Conservation (phyloP, 2,797 vertebrate genomes). For the Tragelaphus eurycerus region DNA sequence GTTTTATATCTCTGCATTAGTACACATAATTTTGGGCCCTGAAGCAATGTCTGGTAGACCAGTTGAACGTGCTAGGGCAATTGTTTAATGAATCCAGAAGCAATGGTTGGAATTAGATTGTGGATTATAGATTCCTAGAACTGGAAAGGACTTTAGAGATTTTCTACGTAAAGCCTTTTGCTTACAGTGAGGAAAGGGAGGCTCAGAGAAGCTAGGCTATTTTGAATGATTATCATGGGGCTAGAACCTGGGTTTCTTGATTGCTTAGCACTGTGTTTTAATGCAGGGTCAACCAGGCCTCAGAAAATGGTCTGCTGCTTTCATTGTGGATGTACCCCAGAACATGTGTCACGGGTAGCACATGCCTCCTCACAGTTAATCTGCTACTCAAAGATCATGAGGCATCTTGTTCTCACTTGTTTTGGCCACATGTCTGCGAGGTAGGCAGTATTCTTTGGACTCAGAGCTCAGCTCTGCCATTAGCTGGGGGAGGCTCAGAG, state of each 20-base stretch:
- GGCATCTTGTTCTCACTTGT: not conserved
- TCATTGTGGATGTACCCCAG: not conserved
- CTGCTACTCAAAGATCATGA: not conserved
- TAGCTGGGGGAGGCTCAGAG: not conserved
- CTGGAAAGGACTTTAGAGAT: conserved; percentile 26
- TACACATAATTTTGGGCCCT: conserved; percentile 60
- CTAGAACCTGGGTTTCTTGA: not conserved
- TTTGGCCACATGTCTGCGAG: not conserved
- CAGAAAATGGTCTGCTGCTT: not conserved
- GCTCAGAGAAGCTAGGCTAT: not conserved
- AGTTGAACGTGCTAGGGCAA: conserved; percentile 38
- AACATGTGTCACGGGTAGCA: not conserved
- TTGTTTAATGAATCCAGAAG: conserved; percentile 36
- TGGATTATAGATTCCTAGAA: not conserved
- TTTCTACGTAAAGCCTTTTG: conserved; percentile 11
- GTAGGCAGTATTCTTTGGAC: not conserved
- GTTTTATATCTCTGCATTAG: conserved; percentile 43
- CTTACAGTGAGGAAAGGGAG: not conserved
- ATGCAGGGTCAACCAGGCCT: not conserved
- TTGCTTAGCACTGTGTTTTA: not conserved
- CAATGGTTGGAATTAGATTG: conserved; percentile 16
- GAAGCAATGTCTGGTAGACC: conserved; percentile 63
- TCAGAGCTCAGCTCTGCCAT: not conserved
- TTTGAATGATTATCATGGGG: not conserved
- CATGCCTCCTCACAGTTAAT: not conserved